phyloP scores from a whole-genome alignment of 1,140 invertebrate species.

The Saccostrea cuccullata region DNA sequence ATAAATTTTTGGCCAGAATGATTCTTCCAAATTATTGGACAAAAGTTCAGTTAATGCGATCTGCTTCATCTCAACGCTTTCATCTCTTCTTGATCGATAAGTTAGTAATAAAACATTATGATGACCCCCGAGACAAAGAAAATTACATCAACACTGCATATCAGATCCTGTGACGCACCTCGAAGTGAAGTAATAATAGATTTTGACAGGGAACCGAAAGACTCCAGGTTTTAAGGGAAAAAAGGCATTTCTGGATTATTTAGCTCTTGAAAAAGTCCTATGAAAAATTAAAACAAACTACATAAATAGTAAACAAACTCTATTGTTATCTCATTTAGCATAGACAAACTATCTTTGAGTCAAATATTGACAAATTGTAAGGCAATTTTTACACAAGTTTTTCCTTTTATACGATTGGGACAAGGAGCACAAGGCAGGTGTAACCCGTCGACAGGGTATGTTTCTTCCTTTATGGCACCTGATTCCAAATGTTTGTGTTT shows the following conservation, averaged over 20 bases:
- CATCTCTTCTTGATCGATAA: conserved; percentile 34
- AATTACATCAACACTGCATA: conserved; percentile 34
- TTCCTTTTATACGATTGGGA: no score
- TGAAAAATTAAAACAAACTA: no score
- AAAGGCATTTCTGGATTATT: not conserved
- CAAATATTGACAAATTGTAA: no score
- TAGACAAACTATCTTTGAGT: no score
- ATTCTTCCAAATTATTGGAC: conserved; percentile 31
- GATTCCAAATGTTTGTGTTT: no score
- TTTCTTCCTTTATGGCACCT: no score
- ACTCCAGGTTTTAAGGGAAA: not conserved
- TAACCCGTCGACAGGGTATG: no score
- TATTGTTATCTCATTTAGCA: no score
- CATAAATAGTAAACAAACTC: no score
- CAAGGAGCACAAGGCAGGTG: no score
- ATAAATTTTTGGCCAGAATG: conserved; percentile 21
- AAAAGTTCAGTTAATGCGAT: conserved; percentile 14
- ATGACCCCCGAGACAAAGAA: conserved; percentile 28
- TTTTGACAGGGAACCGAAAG: conserved; percentile 11
- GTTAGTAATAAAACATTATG: conserved; percentile 17
- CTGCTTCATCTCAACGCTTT: conserved; percentile 34
- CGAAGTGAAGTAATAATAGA: conserved; percentile 26
- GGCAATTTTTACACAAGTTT: no score
- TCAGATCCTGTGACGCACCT: conserved; percentile 28
- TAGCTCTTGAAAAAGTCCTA: no score